Base-by-base conservation (phyloP, 2,113 vertebrate species). In the Epinephelus fuscoguttatus region DNA sequence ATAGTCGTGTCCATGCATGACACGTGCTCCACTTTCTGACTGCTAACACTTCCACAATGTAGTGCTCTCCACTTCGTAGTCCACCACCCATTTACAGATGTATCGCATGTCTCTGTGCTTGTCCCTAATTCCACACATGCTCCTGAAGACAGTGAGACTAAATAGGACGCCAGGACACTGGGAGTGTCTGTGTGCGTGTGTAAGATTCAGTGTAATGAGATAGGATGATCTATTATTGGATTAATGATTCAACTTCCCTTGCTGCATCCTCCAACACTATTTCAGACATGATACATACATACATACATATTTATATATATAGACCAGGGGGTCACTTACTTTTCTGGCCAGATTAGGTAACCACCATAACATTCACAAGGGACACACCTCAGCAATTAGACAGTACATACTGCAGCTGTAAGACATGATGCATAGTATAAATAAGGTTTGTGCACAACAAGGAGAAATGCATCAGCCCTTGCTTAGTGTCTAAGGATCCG, bases 161-260 rank as follows among this genome's bases (percentile, higher is more conserved):
- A 84, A 71, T 50, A 56, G 70, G 72, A 91, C 81, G 56, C 40
- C 2, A 4, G 19, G 78, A 91, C 67, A 75, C 40, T 45, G 79
- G 68, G 45, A 49, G 75, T 67, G 25, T 70, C 66, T 84, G 27
- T 59, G 33, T 76, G 83, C 50, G 17, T 78, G 80, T 89, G 42
- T 83, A 47, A 75, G 57, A 70, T 33, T 84, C 45, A 40, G 84
- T 92, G 95, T 92, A 94, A 96, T 73, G 60, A 81, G 94, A 95
- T 93, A 94, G 52, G 73, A 62, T 6, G 75, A 68, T 86, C 93
- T 95, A 96, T 95, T 95, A 93, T 92, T 94, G 92, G 91, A 88
- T 90, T 90, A 91, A 92, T 95, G 86, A 94, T 91, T 94, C 85
- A 85, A 78, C 82, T 78, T 82, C 75, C 50, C 75, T 82, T 27